phyloP scores from a whole-genome alignment of 1,140 invertebrate species.

The Pseudomyrmex sp. region DNA sequence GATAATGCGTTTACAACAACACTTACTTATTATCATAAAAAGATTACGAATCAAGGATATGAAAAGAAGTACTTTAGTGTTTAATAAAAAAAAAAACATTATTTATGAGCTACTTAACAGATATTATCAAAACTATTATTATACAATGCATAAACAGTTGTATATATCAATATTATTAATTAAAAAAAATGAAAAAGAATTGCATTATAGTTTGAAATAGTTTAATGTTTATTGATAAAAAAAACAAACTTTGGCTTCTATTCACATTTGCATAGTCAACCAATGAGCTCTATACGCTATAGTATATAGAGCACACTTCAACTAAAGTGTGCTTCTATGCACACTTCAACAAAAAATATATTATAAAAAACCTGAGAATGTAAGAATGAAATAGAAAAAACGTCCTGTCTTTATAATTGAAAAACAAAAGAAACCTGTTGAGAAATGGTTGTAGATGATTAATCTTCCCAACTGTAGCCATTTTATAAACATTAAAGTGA shows the following conservation, averaged over 20 bases:
- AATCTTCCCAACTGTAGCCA: too few relatives aligned
- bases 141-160: constrained; percentile 49
- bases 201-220: constrained; percentile 32
- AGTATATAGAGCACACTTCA: too few relatives aligned
- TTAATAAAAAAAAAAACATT: constrained; percentile 28
- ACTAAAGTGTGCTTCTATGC: too few relatives aligned
- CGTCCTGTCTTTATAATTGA: too few relatives aligned
- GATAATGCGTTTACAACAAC: neutral
- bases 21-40: constrained; percentile 13
- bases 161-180: constrained; percentile 32
- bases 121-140: constrained; percentile 34
- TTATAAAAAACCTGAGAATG: too few relatives aligned
- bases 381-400: too few relatives aligned
- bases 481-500: too few relatives aligned
- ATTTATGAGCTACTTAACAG: constrained; percentile 28
- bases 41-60: neutral
- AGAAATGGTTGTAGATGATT: too few relatives aligned
- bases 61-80: constrained; percentile 3
- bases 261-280: neutral
- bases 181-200: constrained; percentile 20
- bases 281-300: too few relatives aligned
- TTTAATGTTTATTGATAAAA: constrained; percentile 24
- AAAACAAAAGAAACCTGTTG: too few relatives aligned
- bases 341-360: too few relatives aligned
- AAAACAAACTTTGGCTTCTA: neutral